Percentiles rank a stretch among this genome's conserved stretches.
phyloP scores from a whole-genome alignment of 2,888 invertebrate species.

The Seira ritae region DNA sequence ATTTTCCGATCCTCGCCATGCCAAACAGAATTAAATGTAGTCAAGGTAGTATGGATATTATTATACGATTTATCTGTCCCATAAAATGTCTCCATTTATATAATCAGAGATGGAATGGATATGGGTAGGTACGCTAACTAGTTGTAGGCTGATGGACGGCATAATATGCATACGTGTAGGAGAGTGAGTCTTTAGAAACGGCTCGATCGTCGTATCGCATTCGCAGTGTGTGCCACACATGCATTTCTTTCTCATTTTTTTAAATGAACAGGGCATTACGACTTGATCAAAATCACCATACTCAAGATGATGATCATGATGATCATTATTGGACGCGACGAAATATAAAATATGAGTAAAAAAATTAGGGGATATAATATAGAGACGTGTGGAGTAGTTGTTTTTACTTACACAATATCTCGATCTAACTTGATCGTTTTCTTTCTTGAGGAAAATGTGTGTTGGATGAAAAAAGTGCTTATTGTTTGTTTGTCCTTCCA shows the following conservation, averaged over 20 bases:
- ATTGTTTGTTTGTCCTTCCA: slow-evolving; percentile 5
- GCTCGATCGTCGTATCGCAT: no score
- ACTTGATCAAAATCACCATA: not conserved
- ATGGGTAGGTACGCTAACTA: no score
- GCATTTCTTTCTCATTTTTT: not conserved
- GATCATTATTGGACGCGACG: not conserved
- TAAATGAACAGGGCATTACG: slow-evolving; percentile 1
- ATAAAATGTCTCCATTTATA: no score
- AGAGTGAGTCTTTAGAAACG: no score
- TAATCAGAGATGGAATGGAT: no score
- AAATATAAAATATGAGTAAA: not conserved
- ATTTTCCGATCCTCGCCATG: not conserved
- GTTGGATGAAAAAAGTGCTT: not conserved
- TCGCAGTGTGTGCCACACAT: not conserved
- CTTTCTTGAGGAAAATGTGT: not conserved
- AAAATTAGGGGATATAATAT: not conserved
- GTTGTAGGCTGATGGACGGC: no score
- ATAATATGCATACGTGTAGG: no score
- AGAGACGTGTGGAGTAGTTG: not conserved
- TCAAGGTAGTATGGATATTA: not conserved
- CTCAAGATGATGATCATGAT: not conserved
- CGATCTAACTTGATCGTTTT: not conserved
- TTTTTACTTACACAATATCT: no score
- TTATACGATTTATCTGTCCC: not conserved
- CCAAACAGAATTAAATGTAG: not conserved